These are phyloP conservation scores for Callipepla squamata DNA, from an alignment of 2,113 vertebrate genomes.

Conservation along the genomic window DNA sequence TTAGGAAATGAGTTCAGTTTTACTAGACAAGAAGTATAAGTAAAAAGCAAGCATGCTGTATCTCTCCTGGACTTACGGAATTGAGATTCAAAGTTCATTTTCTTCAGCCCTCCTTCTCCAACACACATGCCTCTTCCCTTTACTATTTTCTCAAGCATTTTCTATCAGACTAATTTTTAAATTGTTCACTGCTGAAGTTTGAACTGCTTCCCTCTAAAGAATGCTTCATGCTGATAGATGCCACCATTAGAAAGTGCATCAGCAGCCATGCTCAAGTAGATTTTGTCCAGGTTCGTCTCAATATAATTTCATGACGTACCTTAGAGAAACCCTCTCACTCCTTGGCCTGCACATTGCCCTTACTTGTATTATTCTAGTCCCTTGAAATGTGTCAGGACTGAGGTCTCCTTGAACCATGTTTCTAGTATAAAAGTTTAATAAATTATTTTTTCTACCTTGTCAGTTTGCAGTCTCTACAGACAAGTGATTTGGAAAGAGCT, in stretches of 20 bases:
- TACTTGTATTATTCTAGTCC: not conserved
- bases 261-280: not conserved
- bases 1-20: not conserved
- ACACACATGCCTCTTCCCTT: not conserved
- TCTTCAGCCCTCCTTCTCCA: not conserved
- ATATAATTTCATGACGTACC: not conserved
- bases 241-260: not conserved
- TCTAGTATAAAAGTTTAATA: not conserved
- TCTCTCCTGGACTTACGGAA: not conserved
- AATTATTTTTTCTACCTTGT: not conserved
- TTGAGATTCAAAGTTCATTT: not conserved
- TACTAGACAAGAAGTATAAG: not conserved
- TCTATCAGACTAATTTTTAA: conserved; percentile 42
- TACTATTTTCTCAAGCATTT: not conserved
- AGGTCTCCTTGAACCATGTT: not conserved
- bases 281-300: conserved; percentile 8
- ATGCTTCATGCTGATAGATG: not conserved
- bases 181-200: not conserved
- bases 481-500: not conserved
- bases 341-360: not conserved
- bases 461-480: not conserved
- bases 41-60: not conserved
- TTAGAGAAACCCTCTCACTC: not conserved
- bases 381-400: not conserved
- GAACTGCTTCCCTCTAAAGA: not conserved